phyloP scores from a whole-genome alignment of 2,797 vertebrate species.

The Pyrocephalus nanus region DNA sequence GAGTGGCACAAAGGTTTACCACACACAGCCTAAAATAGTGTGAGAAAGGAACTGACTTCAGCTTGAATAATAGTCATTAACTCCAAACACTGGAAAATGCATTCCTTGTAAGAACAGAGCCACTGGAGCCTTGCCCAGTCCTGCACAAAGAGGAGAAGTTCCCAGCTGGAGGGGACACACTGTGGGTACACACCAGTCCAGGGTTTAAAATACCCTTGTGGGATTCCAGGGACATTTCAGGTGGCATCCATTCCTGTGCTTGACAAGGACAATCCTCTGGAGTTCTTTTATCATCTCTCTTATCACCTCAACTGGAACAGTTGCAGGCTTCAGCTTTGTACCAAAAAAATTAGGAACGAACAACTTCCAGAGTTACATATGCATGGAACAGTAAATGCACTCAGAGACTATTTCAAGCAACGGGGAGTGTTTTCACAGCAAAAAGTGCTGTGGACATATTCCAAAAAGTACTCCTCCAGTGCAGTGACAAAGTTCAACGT shows the following conservation, averaged over 20 bases:
- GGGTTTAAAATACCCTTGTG: neutral
- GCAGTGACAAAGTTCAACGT: slow-evolving; percentile 1
- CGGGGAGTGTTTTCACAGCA: neutral
- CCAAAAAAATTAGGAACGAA: neutral
- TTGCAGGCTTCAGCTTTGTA: neutral
- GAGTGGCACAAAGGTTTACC: slow-evolving; percentile 58
- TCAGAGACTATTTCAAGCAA: neutral
- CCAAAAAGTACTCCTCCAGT: slow-evolving; percentile 19
- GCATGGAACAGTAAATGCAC: neutral
- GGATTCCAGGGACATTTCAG: neutral
- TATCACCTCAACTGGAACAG: neutral
- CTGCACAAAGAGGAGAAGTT: slow-evolving; percentile 60
- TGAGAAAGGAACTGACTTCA: slow-evolving; percentile 72
- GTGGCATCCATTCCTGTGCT: neutral
- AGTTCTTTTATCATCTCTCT: neutral
- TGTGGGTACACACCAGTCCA: neutral
- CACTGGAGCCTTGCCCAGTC: slow-evolving; percentile 54
- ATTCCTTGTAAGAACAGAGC: slow-evolving; percentile 62
- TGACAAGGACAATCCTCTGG: neutral
- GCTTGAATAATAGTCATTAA: slow-evolving; percentile 70
- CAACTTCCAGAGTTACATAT: neutral
- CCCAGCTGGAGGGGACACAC: slow-evolving; percentile 36
- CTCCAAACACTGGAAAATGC: slow-evolving; percentile 65
- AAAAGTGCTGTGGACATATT: neutral
- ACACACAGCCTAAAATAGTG: slow-evolving; percentile 64